Percentiles rank a stretch among this genome's conserved stretches.
These are phyloP conservation scores for Andrena hattorfiana DNA, from an alignment of 2,888 invertebrate genomes.

Conservation along the genomic window DNA sequence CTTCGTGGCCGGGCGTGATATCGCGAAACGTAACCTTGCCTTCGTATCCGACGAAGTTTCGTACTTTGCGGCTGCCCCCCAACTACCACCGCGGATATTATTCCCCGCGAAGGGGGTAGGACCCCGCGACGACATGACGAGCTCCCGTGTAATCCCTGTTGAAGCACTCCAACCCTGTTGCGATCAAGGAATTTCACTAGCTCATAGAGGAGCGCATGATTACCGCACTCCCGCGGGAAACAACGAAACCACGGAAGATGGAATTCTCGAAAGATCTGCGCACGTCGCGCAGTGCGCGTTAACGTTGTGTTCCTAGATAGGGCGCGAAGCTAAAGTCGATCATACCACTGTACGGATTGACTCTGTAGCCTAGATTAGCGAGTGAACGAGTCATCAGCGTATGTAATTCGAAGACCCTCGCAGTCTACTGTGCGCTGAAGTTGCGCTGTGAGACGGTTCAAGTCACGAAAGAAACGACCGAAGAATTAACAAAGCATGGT, in stretches of 20 bases:
- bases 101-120: neutral
- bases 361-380: too few species aligned
- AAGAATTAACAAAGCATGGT: neutral
- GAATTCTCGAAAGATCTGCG: too few species aligned
- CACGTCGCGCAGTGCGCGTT: too few species aligned
- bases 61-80: neutral
- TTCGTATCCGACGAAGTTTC: constrained; percentile 4
- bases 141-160: neutral
- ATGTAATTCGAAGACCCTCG: too few species aligned
- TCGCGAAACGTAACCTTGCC: constrained; percentile 2
- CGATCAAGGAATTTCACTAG: neutral
- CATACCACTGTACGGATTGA: too few species aligned
- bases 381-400: too few species aligned
- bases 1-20: neutral
- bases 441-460: neutral
- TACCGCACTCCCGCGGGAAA: too few species aligned
- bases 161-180: neutral
- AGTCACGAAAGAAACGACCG: neutral
- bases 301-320: too few species aligned
- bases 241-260: too few species aligned
- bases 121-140: constrained; percentile 2
- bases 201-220: too few species aligned
- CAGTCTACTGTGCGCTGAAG: neutral
- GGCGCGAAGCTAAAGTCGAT: too few species aligned
- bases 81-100: constrained; percentile 2